Evolutionary conservation across 2,113 vertebrate genomes (phyloP), one percentile per base, ranked within the genome.

Genomic region (Gorsachius goisagi): DNA sequence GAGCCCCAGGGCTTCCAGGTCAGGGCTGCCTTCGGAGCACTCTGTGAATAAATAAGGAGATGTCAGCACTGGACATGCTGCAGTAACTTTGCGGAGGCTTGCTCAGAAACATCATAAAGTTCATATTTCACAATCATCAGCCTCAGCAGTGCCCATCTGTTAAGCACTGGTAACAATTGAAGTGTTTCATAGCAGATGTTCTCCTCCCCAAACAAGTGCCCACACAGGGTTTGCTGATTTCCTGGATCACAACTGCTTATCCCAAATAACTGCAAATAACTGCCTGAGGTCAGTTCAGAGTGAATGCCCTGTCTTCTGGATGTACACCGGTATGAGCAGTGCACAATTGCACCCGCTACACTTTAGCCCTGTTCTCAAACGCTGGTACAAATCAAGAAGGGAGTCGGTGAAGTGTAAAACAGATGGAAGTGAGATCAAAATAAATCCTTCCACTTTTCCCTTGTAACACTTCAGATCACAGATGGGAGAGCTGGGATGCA

Each of bases 161-260:
- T 93, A 72, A 90, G n/a, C 24, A 45, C 77, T 75, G 76, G 60
- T 93, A 95, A 81, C 58, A 96, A 82, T 0, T 89, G 83, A 60
- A 93, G 49, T 86, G 86, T 92, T 93, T 87, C 60, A 44, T 21
- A 96, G 92, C 94, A 97, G 95, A 95, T 95, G 90, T 89, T 95
- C 92, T 87, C 82, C 50, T 87, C 82, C 55, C 86, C 50, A 77
- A 92, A 88, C 80, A 95, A 62, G 95, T 89, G 96, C 74, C 89
- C 30, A 2, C 62, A 39, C 45, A 45, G 50, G 53, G 58, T 78
- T 89, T 92, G 62, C 83, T 75, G 90, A 79, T 87, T 94, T 96
- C 90, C 88, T 93, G 88, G 45, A 75, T 91, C 53, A 58, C 64
- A 85, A 87, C 73, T 7, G 72, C 79, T 97, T 90, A 94, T 92